Evolutionary conservation across 2,113 vertebrate species (phyloP).

Genomic region (Lophius piscatorius): DNA sequence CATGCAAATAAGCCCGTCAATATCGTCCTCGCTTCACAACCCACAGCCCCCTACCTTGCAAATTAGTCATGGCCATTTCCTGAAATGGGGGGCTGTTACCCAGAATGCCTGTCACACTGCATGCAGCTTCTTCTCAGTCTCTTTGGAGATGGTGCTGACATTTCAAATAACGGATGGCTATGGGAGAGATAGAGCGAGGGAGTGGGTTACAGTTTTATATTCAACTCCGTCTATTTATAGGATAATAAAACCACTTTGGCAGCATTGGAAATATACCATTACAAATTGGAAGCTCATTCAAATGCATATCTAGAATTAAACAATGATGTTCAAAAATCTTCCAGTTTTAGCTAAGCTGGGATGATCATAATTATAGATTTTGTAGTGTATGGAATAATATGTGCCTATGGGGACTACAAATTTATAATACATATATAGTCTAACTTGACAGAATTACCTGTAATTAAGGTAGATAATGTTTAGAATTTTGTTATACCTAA

Average conservation of each 20-base stretch:
- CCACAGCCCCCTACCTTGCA: constrained; percentile 53
- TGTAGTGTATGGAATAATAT: constrained; percentile 21
- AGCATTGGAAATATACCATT: constrained; percentile 45
- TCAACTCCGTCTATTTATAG: constrained; percentile 47
- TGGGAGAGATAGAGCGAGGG: constrained; percentile 6
- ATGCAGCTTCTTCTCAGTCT: constrained; percentile 65
- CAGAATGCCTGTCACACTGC: constrained; percentile 70
- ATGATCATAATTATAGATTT: constrained; percentile 9
- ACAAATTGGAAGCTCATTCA: constrained; percentile 38
- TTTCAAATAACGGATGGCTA: constrained; percentile 45
- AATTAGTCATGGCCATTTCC: constrained; percentile 68
- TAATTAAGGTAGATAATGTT: no score
- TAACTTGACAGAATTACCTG: no score
- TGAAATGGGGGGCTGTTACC: constrained; percentile 73
- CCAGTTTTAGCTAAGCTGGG: constrained; percentile 30
- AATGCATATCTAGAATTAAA: constrained; percentile 40
- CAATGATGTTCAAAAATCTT: constrained; percentile 31
- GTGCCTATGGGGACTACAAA: neutral
- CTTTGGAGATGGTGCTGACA: constrained; percentile 53
- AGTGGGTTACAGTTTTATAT: constrained; percentile 29
- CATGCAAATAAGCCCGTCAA: constrained; percentile 77
- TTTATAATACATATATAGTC: neutral
- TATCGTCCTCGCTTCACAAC: constrained; percentile 40
- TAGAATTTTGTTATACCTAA: no score
- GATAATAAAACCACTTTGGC: constrained; percentile 55